Conservation (phyloP, 23 tunicate species). For the Ciona savignyi region DNA sequence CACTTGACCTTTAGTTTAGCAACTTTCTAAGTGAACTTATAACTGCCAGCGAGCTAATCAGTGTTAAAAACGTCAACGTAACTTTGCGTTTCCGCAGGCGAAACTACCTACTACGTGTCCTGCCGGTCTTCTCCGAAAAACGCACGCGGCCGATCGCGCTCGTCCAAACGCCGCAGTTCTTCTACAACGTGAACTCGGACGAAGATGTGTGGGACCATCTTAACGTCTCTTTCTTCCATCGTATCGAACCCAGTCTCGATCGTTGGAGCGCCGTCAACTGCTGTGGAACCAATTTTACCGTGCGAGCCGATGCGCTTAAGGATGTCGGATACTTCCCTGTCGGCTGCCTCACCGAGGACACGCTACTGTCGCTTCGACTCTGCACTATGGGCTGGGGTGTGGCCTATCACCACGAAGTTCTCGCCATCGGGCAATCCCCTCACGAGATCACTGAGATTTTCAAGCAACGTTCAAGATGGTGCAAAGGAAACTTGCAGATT, state of each 20-base stretch:
- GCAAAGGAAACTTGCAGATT: slow-evolving; percentile 88
- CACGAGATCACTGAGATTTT: slow-evolving; percentile 70
- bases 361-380: slow-evolving; percentile 59
- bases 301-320: slow-evolving; percentile 76
- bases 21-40: not conserved
- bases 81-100: slow-evolving; percentile 40
- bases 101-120: slow-evolving; percentile 53
- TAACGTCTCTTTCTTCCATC: slow-evolving; percentile 83
- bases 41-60: not conserved
- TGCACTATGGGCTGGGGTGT: slow-evolving; percentile 89
- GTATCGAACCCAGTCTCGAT: slow-evolving; percentile 62
- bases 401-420: slow-evolving; percentile 83
- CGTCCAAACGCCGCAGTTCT: slow-evolving; percentile 81
- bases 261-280: slow-evolving; percentile 89
- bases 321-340: slow-evolving; percentile 84
- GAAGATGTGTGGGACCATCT: slow-evolving; percentile 92
- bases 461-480: slow-evolving; percentile 73
- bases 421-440: slow-evolving; percentile 83
- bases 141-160: slow-evolving; percentile 60
- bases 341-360: slow-evolving; percentile 88
- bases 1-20: not conserved
- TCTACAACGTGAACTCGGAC: slow-evolving; percentile 88
- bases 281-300: slow-evolving; percentile 79
- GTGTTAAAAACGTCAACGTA: no score
- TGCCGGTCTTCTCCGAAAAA: slow-evolving; percentile 76